Evolutionary conservation across 2,888 invertebrate species (phyloP).

Genomic region (Ceramica pisi): DNA sequence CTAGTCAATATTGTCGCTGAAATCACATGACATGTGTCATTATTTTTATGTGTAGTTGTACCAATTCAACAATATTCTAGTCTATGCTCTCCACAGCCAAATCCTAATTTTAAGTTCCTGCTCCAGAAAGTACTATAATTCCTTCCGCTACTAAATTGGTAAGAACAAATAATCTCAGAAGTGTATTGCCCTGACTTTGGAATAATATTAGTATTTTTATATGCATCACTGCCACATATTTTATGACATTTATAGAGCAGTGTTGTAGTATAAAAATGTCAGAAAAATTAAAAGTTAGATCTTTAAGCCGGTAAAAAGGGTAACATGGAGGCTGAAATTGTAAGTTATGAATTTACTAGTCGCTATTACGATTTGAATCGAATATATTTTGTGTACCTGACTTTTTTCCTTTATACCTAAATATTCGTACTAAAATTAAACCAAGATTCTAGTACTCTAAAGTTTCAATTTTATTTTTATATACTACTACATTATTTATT

Average conservation of each 20-base stretch:
- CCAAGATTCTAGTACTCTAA: slow-evolving; percentile 4
- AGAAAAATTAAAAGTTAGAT: neutral
- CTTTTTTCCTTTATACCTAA: neutral
- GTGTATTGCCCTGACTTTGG: neutral
- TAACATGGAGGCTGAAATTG: slow-evolving; percentile 11
- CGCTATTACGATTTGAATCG: slow-evolving; percentile 19
- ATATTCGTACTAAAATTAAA: neutral
- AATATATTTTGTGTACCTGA: slow-evolving; percentile 8
- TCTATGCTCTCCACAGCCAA: neutral
- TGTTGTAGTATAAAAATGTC: neutral
- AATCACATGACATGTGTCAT: neutral
- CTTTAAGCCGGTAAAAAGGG: neutral
- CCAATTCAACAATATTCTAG: neutral
- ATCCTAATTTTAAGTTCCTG: neutral
- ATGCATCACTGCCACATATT: neutral
- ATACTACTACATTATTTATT: neutral
- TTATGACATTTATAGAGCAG: neutral
- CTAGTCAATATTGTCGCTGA: neutral
- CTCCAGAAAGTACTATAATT: neutral
- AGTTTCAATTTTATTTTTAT: neutral
- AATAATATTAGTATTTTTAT: neutral
- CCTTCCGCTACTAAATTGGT: neutral
- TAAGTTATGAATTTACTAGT: slow-evolving; percentile 25
- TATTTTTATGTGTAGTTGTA: neutral
- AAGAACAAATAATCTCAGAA: neutral